Percentiles rank a stretch among this genome's conserved stretches.
phyloP scores from a whole-genome alignment of 2,113 vertebrate genomes.

The Hystrix cristata region DNA sequence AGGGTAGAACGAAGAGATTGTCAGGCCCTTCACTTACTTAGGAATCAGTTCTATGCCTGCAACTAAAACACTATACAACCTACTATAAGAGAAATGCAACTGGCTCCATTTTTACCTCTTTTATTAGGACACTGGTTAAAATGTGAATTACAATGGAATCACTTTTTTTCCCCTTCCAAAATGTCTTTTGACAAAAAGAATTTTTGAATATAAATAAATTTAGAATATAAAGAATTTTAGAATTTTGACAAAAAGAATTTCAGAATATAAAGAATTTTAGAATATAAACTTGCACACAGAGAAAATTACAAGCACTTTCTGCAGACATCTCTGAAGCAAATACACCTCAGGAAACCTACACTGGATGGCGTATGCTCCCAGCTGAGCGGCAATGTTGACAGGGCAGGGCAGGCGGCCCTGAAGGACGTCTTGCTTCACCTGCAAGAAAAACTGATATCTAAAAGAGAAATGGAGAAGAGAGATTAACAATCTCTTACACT shows the following conservation, averaged over 20 bases:
- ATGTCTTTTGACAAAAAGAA: neutral
- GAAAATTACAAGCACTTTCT: neutral
- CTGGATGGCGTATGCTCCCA: slow-evolving; percentile 93
- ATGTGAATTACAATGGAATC: neutral
- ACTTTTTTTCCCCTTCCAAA: neutral
- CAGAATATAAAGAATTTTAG: neutral
- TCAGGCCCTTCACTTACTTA: neutral
- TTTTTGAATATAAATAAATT: slow-evolving; percentile 2
- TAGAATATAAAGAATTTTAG: neutral
- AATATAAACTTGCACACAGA: slow-evolving; percentile 5
- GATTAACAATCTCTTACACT: slow-evolving; percentile 29
- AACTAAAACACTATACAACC: neutral
- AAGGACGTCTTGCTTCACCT: slow-evolving; percentile 95
- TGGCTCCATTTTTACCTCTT: neutral
- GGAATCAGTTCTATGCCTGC: neutral
- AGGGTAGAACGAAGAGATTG: neutral
- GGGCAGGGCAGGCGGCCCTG: slow-evolving; percentile 93
- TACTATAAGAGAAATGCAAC: neutral
- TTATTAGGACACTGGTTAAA: slow-evolving; percentile 10
- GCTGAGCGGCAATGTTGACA: slow-evolving; percentile 87
- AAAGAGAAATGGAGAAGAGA: slow-evolving; percentile 79
- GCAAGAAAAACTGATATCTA: slow-evolving; percentile 96
- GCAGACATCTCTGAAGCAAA: neutral
- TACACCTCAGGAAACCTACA: slow-evolving; percentile 86
- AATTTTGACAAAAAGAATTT: neutral